phyloP scores from a whole-genome alignment of 1,140 invertebrate species.

The Elysia chlorotica region DNA sequence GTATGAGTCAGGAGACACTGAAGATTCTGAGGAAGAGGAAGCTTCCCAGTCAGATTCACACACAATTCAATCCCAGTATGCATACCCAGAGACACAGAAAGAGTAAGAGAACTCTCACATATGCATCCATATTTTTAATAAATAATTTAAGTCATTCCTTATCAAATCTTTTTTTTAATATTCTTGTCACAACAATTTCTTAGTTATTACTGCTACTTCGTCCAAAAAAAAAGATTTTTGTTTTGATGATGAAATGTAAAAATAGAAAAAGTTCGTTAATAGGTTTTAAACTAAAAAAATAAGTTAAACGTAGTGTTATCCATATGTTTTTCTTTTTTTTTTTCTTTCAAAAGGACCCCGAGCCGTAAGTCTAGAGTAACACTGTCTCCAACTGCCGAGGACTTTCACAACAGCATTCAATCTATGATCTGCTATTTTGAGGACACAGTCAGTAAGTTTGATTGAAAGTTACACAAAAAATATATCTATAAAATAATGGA shows the following conservation, averaged over 20 bases:
- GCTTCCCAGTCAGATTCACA: too few species aligned
- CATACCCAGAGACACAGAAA: slow-evolving; percentile 33
- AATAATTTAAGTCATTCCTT: too few species aligned
- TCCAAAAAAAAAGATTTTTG: not conserved
- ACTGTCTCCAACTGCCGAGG: slow-evolving; percentile 47
- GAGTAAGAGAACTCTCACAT: slow-evolving; percentile 23
- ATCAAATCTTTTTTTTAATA: too few species aligned
- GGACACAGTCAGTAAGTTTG: slow-evolving; percentile 53
- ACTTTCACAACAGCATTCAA: slow-evolving; percentile 49
- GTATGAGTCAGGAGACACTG: slow-evolving; percentile 27
- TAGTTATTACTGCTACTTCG: not conserved
- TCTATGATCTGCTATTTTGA: slow-evolving; percentile 51
- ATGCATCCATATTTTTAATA: too few species aligned
- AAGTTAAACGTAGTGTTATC: not conserved
- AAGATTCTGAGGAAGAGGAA: not conserved
- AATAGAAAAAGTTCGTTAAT: too few species aligned
- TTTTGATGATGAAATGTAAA: too few species aligned
- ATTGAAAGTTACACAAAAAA: too few species aligned
- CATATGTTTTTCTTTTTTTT: not conserved
- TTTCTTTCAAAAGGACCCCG: too few species aligned
- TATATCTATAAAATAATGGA: too few species aligned
- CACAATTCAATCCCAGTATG: slow-evolving; percentile 21
- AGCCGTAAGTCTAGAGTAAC: slow-evolving; percentile 32
- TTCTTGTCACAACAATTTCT: not conserved
- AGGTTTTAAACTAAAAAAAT: not conserved